A percentile compares a stretch with the other conserved stretches of the same genome.
Evolutionary conservation across 2,113 vertebrate genomes (phyloP).

Genomic region (sheep (Ovis aries)): DNA sequence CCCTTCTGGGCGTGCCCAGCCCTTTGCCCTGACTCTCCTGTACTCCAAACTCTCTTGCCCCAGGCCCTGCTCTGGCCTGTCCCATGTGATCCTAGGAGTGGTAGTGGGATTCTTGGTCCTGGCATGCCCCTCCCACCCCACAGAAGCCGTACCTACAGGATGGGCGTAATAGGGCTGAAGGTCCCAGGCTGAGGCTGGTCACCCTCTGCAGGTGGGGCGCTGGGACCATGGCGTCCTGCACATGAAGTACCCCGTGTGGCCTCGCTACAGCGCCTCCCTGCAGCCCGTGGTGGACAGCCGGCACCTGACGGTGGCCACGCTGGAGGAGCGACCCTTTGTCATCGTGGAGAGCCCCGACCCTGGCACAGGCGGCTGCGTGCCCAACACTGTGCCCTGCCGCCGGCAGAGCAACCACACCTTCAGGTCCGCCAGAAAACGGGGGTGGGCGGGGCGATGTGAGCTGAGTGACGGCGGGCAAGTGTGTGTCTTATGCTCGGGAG

Average conservation of each 20-base stretch:
- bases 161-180: neutral
- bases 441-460: neutral
- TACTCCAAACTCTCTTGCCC: neutral
- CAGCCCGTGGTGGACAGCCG: conserved; percentile 92
- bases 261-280: conserved; percentile 91
- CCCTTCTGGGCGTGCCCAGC: neutral
- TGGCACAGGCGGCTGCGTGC: conserved; percentile 90
- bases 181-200: neutral
- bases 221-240: conserved; percentile 92
- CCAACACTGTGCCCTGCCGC: conserved; percentile 97
- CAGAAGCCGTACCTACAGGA: neutral
- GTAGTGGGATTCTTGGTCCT: neutral
- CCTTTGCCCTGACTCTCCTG: neutral
- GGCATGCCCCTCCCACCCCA: rapidly evolving
- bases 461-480: neutral
- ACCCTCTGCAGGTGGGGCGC: conserved; percentile 87
- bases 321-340: conserved; percentile 97
- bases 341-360: conserved; percentile 96
- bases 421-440: conserved; percentile 71
- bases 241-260: conserved; percentile 98
- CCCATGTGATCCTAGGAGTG: no score
- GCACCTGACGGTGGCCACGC: conserved; percentile 94
- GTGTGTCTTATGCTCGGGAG: rapidly evolving
- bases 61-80: neutral
- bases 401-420: conserved; percentile 94